These are phyloP conservation scores for Condylura cristata DNA, from an alignment of 2,113 vertebrate species.

Conservation along the genomic window DNA sequence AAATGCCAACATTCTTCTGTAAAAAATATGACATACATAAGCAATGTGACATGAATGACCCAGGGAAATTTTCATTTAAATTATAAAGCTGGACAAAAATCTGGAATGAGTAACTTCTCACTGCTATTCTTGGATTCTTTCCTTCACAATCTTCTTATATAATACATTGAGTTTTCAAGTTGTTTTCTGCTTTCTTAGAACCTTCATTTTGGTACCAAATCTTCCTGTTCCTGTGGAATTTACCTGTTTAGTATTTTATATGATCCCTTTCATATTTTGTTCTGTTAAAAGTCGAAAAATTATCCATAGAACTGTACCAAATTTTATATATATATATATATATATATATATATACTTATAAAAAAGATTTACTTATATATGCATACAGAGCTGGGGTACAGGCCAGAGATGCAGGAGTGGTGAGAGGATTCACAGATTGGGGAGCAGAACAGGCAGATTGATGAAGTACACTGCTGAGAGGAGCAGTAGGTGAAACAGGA, in stretches of 20 bases:
- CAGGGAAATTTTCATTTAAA: neutral
- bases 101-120: neutral
- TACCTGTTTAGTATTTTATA: neutral
- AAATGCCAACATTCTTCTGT: neutral
- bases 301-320: neutral
- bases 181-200: neutral
- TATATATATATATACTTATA: too few relatives aligned
- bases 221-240: neutral
- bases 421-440: too few relatives aligned
- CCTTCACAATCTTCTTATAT: neutral
- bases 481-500: too few relatives aligned
- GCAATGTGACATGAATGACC: neutral
- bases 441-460: too few relatives aligned
- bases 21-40: neutral
- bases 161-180: neutral
- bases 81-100: neutral
- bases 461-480: too few relatives aligned
- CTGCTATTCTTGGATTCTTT: neutral
- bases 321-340: too few relatives aligned
- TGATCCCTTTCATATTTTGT: neutral
- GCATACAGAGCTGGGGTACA: too few relatives aligned
- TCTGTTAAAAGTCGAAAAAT: neutral
- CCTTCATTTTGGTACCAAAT: neutral
- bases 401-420: too few relatives aligned
- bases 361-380: too few relatives aligned